Evolutionary conservation across 2,113 vertebrate species (phyloP).

Genomic region (Rostratula benghalensis): DNA sequence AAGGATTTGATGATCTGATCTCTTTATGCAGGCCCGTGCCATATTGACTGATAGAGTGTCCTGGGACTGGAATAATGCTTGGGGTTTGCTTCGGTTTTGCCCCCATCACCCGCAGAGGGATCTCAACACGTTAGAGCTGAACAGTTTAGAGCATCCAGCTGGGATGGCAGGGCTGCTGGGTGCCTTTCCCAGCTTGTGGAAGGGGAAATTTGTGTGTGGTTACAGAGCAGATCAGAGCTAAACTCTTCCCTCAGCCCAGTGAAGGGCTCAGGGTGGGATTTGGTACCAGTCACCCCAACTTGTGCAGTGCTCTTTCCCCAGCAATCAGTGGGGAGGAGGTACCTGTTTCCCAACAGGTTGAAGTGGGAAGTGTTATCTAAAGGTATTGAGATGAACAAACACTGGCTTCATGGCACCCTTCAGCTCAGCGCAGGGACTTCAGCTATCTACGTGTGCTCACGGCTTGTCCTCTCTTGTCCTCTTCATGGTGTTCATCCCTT

Average conservation of each 20-base stretch:
- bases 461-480: background rate
- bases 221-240: background rate
- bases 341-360: background rate
- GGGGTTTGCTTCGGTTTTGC: background rate
- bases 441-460: rapidly evolving
- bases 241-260: background rate
- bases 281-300: background rate
- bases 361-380: background rate
- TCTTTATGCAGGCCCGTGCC: background rate
- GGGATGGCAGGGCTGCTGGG: background rate
- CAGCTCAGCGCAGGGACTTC: background rate
- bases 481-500: background rate
- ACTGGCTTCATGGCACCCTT: rapidly evolving
- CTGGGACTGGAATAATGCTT: background rate
- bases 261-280: background rate
- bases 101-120: background rate
- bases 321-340: background rate
- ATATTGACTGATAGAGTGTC: background rate
- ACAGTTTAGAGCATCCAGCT: background rate
- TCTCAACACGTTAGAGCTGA: background rate
- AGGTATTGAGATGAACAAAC: background rate
- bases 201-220: rapidly evolving
- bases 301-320: rapidly evolving
- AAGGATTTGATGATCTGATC: constrained; percentile 30
- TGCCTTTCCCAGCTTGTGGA: background rate